phyloP scores from a whole-genome alignment of 2,888 invertebrate genomes.

The Allophyes oxyacanthae region DNA sequence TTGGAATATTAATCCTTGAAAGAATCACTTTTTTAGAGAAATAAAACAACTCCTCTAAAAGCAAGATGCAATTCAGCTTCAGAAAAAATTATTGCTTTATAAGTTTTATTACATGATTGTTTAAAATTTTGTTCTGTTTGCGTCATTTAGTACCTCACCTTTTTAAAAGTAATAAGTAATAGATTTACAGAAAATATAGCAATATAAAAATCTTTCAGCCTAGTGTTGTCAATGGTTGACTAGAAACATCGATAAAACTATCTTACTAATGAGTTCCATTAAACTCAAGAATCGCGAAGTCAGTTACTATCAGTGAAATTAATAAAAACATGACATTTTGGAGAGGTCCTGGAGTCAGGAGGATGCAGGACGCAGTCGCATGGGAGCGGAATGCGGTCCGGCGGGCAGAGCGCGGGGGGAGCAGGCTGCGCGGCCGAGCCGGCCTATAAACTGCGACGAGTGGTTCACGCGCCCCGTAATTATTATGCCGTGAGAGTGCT shows the following conservation, averaged over 20 bases:
- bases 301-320: conserved; percentile 61
- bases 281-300: conserved; percentile 27
- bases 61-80: too few species aligned
- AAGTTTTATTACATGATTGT: too few species aligned
- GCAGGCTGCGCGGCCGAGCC: conserved; percentile 64
- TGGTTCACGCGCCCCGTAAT: conserved; percentile 72
- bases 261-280: conserved; percentile 27
- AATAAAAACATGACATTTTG: conserved; percentile 85
- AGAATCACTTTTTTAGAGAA: too few species aligned
- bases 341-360: conserved; percentile 77
- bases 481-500: conserved; percentile 81
- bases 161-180: too few species aligned
- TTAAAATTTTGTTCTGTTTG: too few species aligned
- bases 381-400: conserved; percentile 89
- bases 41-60: too few species aligned
- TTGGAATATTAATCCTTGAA: too few species aligned
- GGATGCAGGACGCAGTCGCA: conserved; percentile 83
- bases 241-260: conserved; percentile 2
- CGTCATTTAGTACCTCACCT: too few species aligned
- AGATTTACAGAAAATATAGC: too few species aligned
- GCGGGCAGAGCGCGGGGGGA: conserved; percentile 65
- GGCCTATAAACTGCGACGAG: conserved; percentile 79
- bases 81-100: too few species aligned
- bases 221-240: background rate
- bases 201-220: background rate